Conservation (phyloP, 1,140 invertebrate genomes). For the Asbolus verrucosus region DNA sequence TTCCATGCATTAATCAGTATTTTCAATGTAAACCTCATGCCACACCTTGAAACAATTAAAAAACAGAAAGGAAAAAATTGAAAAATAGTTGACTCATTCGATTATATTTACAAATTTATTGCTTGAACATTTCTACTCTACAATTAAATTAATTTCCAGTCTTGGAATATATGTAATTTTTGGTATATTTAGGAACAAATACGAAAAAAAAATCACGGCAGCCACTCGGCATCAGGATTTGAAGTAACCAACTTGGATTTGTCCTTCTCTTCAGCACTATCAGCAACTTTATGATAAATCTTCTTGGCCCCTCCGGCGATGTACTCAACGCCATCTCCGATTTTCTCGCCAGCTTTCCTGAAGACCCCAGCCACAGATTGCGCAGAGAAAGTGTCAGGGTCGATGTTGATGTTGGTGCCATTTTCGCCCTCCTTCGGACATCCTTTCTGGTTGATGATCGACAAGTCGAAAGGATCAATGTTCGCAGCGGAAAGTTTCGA, state of each 20-base stretch:
- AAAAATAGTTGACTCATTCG: no score
- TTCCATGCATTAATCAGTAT: no score
- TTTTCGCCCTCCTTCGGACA: constrained; percentile 70
- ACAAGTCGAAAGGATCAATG: constrained; percentile 81
- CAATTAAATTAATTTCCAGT: no score
- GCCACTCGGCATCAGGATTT: constrained; percentile 63
- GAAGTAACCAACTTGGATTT: constrained; percentile 44
- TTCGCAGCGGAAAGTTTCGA: constrained; percentile 71
- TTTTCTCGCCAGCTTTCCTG: constrained; percentile 77
- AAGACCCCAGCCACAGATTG: constrained; percentile 77
- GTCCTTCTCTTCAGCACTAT: constrained; percentile 37
- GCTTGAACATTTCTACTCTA: no score
- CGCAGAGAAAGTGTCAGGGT: constrained; percentile 80
- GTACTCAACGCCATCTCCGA: constrained; percentile 75
- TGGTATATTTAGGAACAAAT: no score
- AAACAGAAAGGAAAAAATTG: no score
- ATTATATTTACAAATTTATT: no score
- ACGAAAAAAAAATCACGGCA: constrained; percentile 63
- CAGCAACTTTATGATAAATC: constrained; percentile 68
- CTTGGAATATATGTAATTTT: no score
- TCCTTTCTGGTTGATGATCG: constrained; percentile 77
- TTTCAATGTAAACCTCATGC: no score
- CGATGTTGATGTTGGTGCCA: constrained; percentile 75
- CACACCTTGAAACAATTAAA: no score
- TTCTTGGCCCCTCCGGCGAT: constrained; percentile 69